These are phyloP conservation scores for Falco concolor DNA, from an alignment of 2,797 vertebrate genomes.

Conservation along the genomic window DNA sequence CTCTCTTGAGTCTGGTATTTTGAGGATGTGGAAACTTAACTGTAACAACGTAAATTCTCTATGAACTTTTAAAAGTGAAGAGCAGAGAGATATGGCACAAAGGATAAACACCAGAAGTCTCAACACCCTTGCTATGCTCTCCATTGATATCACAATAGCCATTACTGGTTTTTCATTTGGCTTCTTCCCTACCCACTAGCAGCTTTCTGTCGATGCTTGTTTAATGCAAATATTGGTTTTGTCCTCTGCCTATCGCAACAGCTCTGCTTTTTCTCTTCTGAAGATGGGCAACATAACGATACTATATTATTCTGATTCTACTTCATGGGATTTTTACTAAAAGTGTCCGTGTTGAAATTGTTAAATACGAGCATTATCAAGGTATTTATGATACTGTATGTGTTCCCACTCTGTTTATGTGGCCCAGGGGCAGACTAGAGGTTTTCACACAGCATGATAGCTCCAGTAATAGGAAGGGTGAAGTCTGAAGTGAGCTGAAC, in stretches of 20 bases:
- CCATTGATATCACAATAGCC: neutral
- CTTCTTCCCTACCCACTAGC: neutral
- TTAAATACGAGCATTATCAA: neutral
- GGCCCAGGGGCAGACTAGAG: neutral
- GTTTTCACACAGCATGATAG: neutral
- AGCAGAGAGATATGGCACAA: neutral
- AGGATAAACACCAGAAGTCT: neutral
- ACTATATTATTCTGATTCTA: neutral
- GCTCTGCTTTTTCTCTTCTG: neutral
- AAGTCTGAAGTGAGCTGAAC: neutral
- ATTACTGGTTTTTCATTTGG: neutral
- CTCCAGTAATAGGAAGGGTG: neutral
- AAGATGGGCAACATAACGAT: neutral
- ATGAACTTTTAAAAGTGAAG: neutral
- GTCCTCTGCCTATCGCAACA: neutral
- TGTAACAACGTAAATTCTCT: neutral
- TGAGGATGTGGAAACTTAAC: neutral
- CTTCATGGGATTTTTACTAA: neutral
- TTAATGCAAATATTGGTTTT: neutral
- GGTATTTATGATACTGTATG: neutral
- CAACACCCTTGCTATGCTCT: neutral
- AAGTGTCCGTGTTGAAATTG: fast-evolving
- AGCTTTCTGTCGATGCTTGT: neutral
- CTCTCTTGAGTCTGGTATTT: neutral
- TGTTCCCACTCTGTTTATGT: neutral